Evolutionary conservation across 2,888 invertebrate species (phyloP), one percentile per base, ranked within the genome.

Genomic region (Phyllotreta cruciferae): DNA sequence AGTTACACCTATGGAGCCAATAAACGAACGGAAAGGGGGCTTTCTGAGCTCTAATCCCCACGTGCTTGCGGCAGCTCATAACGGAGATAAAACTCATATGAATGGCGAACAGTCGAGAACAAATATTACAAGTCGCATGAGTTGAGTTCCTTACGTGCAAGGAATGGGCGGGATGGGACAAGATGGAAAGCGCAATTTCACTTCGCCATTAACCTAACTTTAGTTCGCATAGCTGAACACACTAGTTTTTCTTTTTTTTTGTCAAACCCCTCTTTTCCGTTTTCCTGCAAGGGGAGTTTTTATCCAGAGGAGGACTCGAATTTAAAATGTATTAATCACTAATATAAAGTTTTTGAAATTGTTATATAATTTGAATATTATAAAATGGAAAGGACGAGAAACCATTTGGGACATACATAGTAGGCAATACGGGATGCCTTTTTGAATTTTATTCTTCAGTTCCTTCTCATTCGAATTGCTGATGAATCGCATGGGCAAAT

Each of bases 171-270:
- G 80, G 78, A 78, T 82, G 74, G 71, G 73, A 81, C 82, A 86
- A 86, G 87, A 87, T 84, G 86, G 85, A 87, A 86, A 86, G 86
- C 85, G 86, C 85, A 85, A 88, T 88, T 88, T 86, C 87, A 85
- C 85, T 86, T 86, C 86, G 84, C 86, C 87, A 86, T 87, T 87
- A 87, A 86, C 86, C 86, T 84, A 86, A 85, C 85, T 82, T 84
- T 81, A 67, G 62, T 84, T 85, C 86, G 86, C 86, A 85, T 85
- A 85, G 78, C 77, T 77, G 78, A 78, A 72, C 78, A 78, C 74
- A 75, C 75, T 74, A 74, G 75, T 77, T 77, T 77, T 75, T 74
- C 72, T 73, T 73, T 75, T 73, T n/a, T 75, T 69, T 71, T 71
- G 72, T 72, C 70, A 69, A 70, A 10, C 11, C 56, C 36, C 36